Evolutionary conservation across 2,113 vertebrate genomes (phyloP).

Genomic region (Thymallus thymallus): DNA sequence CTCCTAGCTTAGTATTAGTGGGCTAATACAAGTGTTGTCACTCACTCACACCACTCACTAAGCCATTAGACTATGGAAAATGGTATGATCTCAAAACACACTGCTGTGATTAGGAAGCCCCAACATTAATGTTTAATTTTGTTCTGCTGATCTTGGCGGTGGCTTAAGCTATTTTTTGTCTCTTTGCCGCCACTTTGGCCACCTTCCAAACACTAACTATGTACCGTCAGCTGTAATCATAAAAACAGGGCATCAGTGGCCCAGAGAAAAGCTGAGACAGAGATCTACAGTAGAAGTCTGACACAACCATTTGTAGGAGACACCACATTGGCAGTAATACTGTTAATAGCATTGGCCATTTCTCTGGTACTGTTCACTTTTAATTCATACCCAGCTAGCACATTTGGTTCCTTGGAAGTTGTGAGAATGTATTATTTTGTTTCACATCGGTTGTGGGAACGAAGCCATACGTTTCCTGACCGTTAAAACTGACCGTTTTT

Average conservation of each 20-base stretch:
- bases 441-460: not conserved
- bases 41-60: slow-evolving; percentile 12
- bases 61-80: slow-evolving; percentile 31
- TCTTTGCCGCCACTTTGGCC: slow-evolving; percentile 41
- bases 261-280: slow-evolving; percentile 50
- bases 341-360: not conserved
- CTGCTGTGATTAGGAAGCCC: slow-evolving; percentile 32
- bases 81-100: slow-evolving; percentile 18
- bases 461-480: no score
- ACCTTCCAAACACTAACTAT: slow-evolving; percentile 41
- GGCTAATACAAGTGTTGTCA: slow-evolving; percentile 22
- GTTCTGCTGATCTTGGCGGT: slow-evolving; percentile 49
- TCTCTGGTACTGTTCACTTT: slow-evolving; percentile 1
- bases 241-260: slow-evolving; percentile 53
- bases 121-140: slow-evolving; percentile 36
- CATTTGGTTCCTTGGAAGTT: no score
- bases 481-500: no score
- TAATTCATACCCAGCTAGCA: no score
- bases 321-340: not conserved
- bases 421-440: no score
- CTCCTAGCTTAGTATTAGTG: not conserved
- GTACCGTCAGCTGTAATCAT: slow-evolving; percentile 60
- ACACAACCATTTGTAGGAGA: slow-evolving; percentile 23
- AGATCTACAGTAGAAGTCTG: slow-evolving; percentile 37
- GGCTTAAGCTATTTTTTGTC: slow-evolving; percentile 35